Conservation (phyloP, 2,888 invertebrate species). For the Muschampia plurimacula region DNA sequence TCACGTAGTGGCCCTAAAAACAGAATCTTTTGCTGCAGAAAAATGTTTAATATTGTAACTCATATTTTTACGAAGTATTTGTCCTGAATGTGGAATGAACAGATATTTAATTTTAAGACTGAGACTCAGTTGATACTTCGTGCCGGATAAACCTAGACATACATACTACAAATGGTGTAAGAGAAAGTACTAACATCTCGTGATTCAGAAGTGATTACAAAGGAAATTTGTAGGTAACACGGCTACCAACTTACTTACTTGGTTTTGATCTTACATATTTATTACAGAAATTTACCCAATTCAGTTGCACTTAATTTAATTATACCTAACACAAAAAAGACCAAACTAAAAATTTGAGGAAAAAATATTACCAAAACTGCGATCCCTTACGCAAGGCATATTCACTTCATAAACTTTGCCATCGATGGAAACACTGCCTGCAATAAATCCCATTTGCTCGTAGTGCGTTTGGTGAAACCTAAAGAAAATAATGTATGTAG, state of each 20-base stretch:
- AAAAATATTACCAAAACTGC: slow-evolving; percentile 85
- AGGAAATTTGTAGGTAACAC: no score
- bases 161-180: no score
- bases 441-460: slow-evolving; percentile 89
- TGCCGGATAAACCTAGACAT: not conserved
- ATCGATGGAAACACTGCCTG: slow-evolving; percentile 84
- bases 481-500: slow-evolving; percentile 47
- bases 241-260: no score
- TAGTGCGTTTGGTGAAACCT: slow-evolving; percentile 91
- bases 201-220: no score
- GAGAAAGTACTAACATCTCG: not conserved
- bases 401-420: slow-evolving; percentile 75
- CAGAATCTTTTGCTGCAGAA: not conserved
- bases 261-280: no score
- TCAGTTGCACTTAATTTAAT: no score
- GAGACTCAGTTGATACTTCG: not conserved
- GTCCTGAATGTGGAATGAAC: no score
- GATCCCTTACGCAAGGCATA: slow-evolving; percentile 88
- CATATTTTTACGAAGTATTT: not conserved
- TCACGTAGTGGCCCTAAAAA: slow-evolving; percentile 83
- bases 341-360: not conserved
- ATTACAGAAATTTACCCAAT: no score
- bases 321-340: no score
- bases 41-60: not conserved
- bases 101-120: no score